These are phyloP conservation scores for Drosophila leontia DNA, from an alignment of 1,140 invertebrate genomes.

Conservation along the genomic window DNA sequence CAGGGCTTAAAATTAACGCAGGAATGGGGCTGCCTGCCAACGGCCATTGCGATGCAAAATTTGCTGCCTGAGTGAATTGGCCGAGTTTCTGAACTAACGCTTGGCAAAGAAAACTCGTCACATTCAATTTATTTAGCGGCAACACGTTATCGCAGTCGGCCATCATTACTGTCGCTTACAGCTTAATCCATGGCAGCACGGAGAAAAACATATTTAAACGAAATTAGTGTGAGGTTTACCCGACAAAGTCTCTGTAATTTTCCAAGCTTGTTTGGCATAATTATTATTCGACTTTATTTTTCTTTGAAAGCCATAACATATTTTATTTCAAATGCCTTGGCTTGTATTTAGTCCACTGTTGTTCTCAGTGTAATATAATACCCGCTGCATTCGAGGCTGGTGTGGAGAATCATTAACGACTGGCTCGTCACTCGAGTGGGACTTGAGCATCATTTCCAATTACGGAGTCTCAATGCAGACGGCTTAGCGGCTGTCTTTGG, in stretches of 20 bases:
- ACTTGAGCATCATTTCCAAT: slow-evolving; percentile 78
- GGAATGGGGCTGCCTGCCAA: slow-evolving; percentile 8
- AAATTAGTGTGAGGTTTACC: not conserved
- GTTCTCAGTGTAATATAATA: slow-evolving; percentile 19
- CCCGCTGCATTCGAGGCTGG: slow-evolving; percentile 22
- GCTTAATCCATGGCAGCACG: slow-evolving; percentile 18
- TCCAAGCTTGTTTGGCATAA: not conserved
- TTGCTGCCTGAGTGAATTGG: slow-evolving; percentile 30
- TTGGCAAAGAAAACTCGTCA: slow-evolving; percentile 50
- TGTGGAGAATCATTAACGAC: slow-evolving; percentile 57
- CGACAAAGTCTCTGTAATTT: not conserved
- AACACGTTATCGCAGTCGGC: slow-evolving; percentile 58
- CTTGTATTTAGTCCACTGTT: not conserved
- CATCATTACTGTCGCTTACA: slow-evolving; percentile 41
- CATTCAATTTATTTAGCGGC: slow-evolving; percentile 71
- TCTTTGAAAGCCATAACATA: no score
- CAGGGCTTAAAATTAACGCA: slow-evolving; percentile 58
- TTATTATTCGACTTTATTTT: not conserved
- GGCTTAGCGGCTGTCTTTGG: slow-evolving; percentile 27
- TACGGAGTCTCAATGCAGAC: slow-evolving; percentile 44
- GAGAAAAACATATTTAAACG: not conserved
- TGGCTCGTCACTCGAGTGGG: slow-evolving; percentile 60
- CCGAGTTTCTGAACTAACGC: not conserved
- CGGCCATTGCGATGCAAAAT: slow-evolving; percentile 40
- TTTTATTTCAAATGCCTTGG: not conserved